Percentiles rank a stretch among this genome's conserved stretches.
Evolutionary conservation across 2,888 invertebrate genomes (phyloP).

Genomic region (Lasius fuliginosus): DNA sequence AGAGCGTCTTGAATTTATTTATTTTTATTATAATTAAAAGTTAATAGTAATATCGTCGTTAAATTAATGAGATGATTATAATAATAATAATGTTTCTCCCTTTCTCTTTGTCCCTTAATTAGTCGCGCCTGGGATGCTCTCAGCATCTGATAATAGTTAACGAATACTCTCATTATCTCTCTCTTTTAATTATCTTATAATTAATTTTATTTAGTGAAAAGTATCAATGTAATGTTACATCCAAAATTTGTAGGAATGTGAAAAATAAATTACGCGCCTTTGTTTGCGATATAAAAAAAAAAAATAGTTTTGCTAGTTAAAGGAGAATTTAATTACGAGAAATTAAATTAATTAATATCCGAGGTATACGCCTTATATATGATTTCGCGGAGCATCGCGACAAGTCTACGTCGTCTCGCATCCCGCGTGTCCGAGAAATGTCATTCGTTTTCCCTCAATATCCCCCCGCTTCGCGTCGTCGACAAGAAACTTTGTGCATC

Average conservation of each 20-base stretch:
- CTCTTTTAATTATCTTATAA: conserved; percentile 11
- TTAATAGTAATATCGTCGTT: neutral
- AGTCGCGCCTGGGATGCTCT: neutral
- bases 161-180: neutral
- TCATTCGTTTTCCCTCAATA: conserved; percentile 21
- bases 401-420: conserved; percentile 6
- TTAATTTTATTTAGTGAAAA: neutral
- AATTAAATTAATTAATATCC: conserved; percentile 15
- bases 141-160: neutral
- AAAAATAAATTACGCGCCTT: neutral
- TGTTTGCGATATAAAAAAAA: neutral
- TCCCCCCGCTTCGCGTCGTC: neutral
- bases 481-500: conserved; percentile 40
- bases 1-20: neutral
- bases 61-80: neutral
- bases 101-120: neutral
- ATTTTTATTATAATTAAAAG: conserved; percentile 14
- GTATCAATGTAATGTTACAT: neutral
- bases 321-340: neutral
- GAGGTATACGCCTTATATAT: neutral
- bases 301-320: neutral
- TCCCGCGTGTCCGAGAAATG: conserved; percentile 1
- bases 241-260: neutral
- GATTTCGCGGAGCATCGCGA: neutral
- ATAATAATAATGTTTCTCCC: neutral